Conservation (phyloP, 2,797 vertebrate genomes). For the Ceryle rudis region DNA sequence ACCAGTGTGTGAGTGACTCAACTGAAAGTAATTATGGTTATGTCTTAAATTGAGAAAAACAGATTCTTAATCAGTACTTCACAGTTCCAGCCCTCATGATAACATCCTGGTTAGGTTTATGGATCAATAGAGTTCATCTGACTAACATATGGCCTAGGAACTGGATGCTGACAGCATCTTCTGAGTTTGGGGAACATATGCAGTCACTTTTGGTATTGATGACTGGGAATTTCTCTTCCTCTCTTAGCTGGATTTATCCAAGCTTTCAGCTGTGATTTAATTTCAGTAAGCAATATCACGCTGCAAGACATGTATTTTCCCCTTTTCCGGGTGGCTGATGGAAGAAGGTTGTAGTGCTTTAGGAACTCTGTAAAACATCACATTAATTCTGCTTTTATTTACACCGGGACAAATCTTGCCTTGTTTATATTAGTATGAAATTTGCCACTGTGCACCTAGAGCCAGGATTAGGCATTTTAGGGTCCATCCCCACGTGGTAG, state of each 20-base stretch:
- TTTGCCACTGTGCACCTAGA: neutral
- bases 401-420: neutral
- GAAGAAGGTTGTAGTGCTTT: neutral
- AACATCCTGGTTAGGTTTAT: conserved; percentile 23
- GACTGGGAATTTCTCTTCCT: conserved; percentile 5
- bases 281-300: neutral
- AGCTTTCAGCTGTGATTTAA: neutral
- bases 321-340: neutral
- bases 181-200: neutral
- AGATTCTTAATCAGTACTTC: conserved; percentile 12
- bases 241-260: neutral
- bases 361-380: neutral
- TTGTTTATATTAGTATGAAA: neutral
- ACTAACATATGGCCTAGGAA: conserved; percentile 20
- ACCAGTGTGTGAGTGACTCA: conserved; percentile 7
- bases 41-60: conserved; percentile 60
- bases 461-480: neutral
- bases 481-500: neutral
- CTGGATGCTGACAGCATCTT: conserved; percentile 1
- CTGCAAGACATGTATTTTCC: neutral
- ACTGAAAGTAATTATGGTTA: conserved; percentile 40
- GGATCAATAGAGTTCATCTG: neutral
- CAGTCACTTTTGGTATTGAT: neutral
- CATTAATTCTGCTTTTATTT: neutral
- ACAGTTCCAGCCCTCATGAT: neutral